Conservation (phyloP, 2,797 vertebrate genomes). For the Pterois miles region DNA sequence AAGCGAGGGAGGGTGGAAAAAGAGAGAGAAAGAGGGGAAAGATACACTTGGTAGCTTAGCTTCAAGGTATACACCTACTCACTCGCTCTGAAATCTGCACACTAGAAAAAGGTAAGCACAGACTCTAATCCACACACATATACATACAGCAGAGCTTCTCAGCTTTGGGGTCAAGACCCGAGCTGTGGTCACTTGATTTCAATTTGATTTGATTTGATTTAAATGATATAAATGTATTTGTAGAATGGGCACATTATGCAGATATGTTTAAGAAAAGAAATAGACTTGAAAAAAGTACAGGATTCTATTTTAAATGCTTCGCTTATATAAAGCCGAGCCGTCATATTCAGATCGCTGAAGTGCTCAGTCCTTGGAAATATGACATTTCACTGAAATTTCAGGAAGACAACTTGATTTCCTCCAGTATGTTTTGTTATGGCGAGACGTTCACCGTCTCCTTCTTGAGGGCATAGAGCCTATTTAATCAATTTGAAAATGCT, state of each 20-base stretch:
- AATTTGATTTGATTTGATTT: too few species aligned
- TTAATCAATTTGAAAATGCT: slow-evolving; percentile 13
- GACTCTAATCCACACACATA: not conserved
- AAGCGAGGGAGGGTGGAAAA: slow-evolving; percentile 11
- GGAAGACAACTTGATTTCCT: not conserved
- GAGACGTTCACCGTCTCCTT: not conserved
- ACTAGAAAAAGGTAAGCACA: not conserved
- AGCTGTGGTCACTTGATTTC: not conserved
- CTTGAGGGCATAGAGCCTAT: not conserved
- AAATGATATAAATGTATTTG: not conserved
- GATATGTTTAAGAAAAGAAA: not conserved
- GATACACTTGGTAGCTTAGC: slow-evolving; percentile 14
- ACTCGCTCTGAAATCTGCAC: slow-evolving; percentile 1
- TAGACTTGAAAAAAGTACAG: not conserved
- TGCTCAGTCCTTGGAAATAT: not conserved
- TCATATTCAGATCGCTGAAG: not conserved
- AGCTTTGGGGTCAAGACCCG: not conserved
- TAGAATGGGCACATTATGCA: not conserved
- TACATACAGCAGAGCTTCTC: not conserved
- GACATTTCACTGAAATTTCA: not conserved
- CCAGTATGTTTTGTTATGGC: not conserved
- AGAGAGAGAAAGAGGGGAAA: not conserved
- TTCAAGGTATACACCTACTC: slow-evolving; percentile 1
- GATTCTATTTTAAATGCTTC: not conserved
- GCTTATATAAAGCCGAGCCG: not conserved